Evolutionary conservation across 2,888 invertebrate genomes (phyloP).

Genomic region (Limenitis camilla): DNA sequence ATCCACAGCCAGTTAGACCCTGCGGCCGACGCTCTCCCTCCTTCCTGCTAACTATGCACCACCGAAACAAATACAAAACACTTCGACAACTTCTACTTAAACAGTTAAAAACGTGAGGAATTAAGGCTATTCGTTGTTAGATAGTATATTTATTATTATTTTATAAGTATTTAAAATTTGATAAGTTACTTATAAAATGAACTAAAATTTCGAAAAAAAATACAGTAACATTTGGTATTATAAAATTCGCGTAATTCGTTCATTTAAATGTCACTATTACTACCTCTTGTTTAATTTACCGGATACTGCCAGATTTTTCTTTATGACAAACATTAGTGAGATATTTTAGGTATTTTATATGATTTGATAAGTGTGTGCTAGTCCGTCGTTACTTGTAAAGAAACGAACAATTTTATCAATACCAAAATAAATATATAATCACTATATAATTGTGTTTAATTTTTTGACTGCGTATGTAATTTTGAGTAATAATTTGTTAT

Average conservation of each 20-base stretch:
- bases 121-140: constrained; percentile 35
- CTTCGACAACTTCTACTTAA: constrained; percentile 28
- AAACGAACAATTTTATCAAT: constrained; percentile 22
- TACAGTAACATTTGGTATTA: no score
- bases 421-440: constrained; percentile 16
- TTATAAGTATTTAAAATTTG: no score
- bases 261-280: constrained; percentile 24
- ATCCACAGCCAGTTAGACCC: constrained; percentile 20
- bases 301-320: constrained; percentile 41
- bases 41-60: constrained; percentile 33
- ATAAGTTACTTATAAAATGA: no score
- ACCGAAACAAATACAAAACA: constrained; percentile 30
- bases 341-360: constrained; percentile 43
- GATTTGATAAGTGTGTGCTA: constrained; percentile 41
- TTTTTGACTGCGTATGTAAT: background rate
- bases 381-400: constrained; percentile 46
- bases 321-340: constrained; percentile 44
- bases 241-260: constrained; percentile 36
- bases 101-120: no score
- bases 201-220: no score
- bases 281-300: background rate
- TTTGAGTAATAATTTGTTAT: background rate
- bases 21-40: constrained; percentile 43
- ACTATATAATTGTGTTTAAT: background rate
- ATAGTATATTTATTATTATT: no score